Base-by-base conservation (phyloP, 2,797 vertebrate genomes). In the Eutrigla gurnardus region DNA sequence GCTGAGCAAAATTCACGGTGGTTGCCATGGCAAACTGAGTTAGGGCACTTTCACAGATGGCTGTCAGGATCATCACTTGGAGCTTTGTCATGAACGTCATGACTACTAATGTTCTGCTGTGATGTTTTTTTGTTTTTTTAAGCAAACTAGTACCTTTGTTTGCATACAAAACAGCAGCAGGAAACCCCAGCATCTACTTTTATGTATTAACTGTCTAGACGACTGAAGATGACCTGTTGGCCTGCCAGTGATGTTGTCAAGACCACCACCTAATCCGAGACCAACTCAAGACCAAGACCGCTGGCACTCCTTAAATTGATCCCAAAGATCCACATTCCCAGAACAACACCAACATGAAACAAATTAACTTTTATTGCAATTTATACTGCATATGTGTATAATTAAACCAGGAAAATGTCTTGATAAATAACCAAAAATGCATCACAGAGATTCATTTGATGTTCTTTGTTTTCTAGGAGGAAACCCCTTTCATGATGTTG, bases 11-110 rank as follows among this genome's bases (percentile, higher is more conserved):
- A 40, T 47, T 40, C 59, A 11, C 13, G 33, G 45, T 39, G 25
- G 81, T 77, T 75, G 82, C 85, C 70, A 84, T 80, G 65, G 81
- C 14, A 59, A 83, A 82, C 33, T 32, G 57, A 60, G 17, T 58
- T 13, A 4, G 0, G 33, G 61, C 75, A 50, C 58, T 47, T 32
- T 80, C 73, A 72, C 77, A 88, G 81, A 86, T 83, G 75, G 81
- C 65, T 43, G 46, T 36, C 58, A 58, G 61, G 50, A 50, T 65
- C 68, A 52, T 75, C 65, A 32, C 72, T 76, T 70, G 58, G 70
- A 73, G 58, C 59, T 73, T 69, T 58, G 58, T 75, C 50, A 65
- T 40, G 7, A 61, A 68, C 1, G 11, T 5, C 68, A 74, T 68
- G 69, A 67, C 63, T 74, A 64, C 63, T 74, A 49, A 11, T 55